Evolutionary conservation across 2,888 invertebrate genomes (phyloP), one percentile per base, ranked within the genome.

Genomic region (Pyrgus malvae): DNA sequence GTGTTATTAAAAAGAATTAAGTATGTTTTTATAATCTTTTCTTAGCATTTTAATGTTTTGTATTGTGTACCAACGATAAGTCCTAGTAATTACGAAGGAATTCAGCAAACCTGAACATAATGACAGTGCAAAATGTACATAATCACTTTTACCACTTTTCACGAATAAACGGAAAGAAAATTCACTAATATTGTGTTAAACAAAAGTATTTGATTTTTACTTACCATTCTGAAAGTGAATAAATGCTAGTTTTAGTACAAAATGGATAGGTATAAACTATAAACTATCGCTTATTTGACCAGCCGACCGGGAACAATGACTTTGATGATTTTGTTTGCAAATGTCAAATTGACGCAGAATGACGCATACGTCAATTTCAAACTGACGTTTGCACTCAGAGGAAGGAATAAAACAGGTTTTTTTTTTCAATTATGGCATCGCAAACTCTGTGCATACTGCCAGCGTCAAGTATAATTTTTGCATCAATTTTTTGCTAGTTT

Each of bases 111-210:
- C 9, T 35, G 16, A 35, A 16, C 5, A 8, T 35, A 35, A 35
- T 46, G 44, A 46, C 33, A 35, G 9, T 35, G 33, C 46, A 46
- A 46, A 46, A 46, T 35, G 21, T 14, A 8, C 4, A 8, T 29
- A 31, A 19, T 4, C 31, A 21, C n/a, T 8, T n/a, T 17, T 2
- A n/a, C 37, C 2, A 8, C 16, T 19, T 4, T 37, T 17, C n/a
- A n/a, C 17, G 3, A n/a, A 2, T n/a, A 37, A 17, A 37, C 5
- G 4, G 6, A 9, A 33, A 12, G 3, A 6, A 33, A 33, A 14
- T 1, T 14, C 5, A 33, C 1, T 33, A 9, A 23, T 4, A 23
- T 23, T 12, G 6, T 33, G 11, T 33, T 6, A 12, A 33, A 37
- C 17, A 17, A 11, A 37, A 37, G 11, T 17, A 9, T 17, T 12